Evolutionary conservation across 2,113 vertebrate genomes (phyloP).

Genomic region (Herpetotheres cachinnans): DNA sequence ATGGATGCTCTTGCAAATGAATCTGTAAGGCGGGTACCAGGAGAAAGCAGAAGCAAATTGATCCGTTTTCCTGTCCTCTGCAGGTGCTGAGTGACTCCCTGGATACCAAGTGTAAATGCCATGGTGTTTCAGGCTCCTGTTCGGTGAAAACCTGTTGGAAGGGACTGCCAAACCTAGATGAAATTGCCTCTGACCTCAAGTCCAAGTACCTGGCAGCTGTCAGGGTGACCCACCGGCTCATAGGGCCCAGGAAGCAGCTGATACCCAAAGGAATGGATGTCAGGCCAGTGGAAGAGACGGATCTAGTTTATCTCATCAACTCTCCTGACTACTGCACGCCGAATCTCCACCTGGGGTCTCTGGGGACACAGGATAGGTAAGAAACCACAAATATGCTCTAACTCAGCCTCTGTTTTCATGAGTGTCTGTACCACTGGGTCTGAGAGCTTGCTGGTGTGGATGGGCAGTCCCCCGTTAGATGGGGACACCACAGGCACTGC

Average conservation of each 20-base stretch:
- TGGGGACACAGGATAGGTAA: constrained; percentile 80
- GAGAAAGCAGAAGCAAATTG: neutral
- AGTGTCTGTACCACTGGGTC: accelerated
- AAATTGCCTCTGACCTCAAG: constrained; percentile 75
- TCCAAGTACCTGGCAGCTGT: constrained; percentile 76
- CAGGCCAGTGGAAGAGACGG: constrained; percentile 65
- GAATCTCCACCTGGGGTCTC: constrained; percentile 69
- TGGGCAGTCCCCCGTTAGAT: neutral
- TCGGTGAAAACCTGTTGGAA: constrained; percentile 83
- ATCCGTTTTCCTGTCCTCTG: neutral
- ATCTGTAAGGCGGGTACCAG: neutral
- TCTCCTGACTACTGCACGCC: constrained; percentile 76
- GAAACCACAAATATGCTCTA: neutral
- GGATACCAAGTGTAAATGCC: constrained; percentile 79
- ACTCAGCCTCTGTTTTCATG: neutral
- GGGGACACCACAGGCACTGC: neutral
- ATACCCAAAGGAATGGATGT: constrained; percentile 70
- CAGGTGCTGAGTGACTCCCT: constrained; percentile 75
- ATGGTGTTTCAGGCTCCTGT: constrained; percentile 80
- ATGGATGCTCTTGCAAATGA: neutral
- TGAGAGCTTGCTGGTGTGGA: neutral
- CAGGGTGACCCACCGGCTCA: constrained; percentile 70
- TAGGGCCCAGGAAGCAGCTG: constrained; percentile 72
- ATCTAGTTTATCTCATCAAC: constrained; percentile 76
- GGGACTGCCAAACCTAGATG: constrained; percentile 64